Evolutionary conservation across 2,797 vertebrate genomes (phyloP).

Genomic region (Heliangelus exortis): DNA sequence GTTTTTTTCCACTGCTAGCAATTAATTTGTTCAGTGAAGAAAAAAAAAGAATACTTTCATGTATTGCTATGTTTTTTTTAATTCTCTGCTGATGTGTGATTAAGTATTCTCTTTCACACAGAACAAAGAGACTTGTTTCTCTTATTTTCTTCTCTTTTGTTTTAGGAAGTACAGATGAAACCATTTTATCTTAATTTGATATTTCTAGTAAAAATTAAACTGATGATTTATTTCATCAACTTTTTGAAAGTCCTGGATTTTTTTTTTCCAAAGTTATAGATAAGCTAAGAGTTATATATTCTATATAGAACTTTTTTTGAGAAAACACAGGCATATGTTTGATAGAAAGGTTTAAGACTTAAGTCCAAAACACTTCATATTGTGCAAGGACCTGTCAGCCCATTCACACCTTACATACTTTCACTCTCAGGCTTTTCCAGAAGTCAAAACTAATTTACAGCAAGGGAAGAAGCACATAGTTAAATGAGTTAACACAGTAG

Average conservation of each 20-base stretch:
- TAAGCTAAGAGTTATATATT: not conserved
- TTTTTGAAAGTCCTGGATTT: not conserved
- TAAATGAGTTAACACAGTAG: not conserved
- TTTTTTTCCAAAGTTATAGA: not conserved
- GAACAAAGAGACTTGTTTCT: constrained; percentile 69
- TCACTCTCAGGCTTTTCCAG: not conserved
- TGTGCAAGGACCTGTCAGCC: not conserved
- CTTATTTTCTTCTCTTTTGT: constrained; percentile 58
- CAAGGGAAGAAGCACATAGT: not conserved
- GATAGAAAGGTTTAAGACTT: not conserved
- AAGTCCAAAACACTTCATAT: not conserved
- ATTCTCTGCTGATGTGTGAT: constrained; percentile 71
- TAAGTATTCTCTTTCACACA: constrained; percentile 73
- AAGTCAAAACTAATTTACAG: not conserved
- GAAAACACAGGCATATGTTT: not conserved
- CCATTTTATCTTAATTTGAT: constrained; percentile 68
- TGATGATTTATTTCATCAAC: constrained; percentile 47
- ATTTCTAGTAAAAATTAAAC: constrained; percentile 60
- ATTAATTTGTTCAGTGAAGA: constrained; percentile 69
- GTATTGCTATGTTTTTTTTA: constrained; percentile 55
- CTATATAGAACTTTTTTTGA: constrained; percentile 7
- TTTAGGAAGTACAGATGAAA: constrained; percentile 62
- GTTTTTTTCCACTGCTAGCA: constrained; percentile 52
- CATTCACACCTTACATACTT: not conserved
- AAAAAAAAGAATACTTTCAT: constrained; percentile 65